Base-by-base conservation (phyloP, 2,113 vertebrate genomes). In the Vimba vimba region DNA sequence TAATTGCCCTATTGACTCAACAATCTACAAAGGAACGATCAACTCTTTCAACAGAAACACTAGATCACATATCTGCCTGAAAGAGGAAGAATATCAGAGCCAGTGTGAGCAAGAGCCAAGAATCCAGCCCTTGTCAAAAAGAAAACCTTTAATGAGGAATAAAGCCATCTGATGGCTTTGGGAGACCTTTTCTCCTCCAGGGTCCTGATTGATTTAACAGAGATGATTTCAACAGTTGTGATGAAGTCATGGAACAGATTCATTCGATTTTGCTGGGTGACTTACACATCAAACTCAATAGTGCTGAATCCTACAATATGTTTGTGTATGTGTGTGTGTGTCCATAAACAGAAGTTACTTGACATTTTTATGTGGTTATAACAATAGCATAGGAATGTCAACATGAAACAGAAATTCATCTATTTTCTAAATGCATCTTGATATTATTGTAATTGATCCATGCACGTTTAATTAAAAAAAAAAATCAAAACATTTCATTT, bases 131-230 rank as follows among this genome's bases (percentile, higher is more conserved):
- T 86, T 39, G 10, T 85, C 33, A 82, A 59, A 12, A 71, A 36
- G 33, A 36, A 62, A 81, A 79, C 13, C 10, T 74, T 84, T 59
- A 39, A 87, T 64, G 59, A 84, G 5, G 50, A 47, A n/a, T 62
- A 86, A 87, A 27, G 33, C 45, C 21, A 21, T 59, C 30, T 79
- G 76, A 50, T 82, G 84, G n/a, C 36, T 79, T 45, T 6, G 4
- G n/a, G 36, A 57, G 3, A 25, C 23, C 17, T 78, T n/a, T 36
- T 55, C 45, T 47, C 62, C 25, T 57, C 17, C 19, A 64, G 19
- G 30, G 57, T 50, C 39, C n/a, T 19, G 33, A 88, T 78, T 9
- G 36, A n/a, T 88, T 89, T 50, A 66, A 68, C 79, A 87, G 84
- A 85, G 25, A 85, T 82, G 27, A 64, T 64, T 80, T 64, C 3